Base-by-base conservation (phyloP, 2,888 invertebrate species). In the Epinotia nisella region DNA sequence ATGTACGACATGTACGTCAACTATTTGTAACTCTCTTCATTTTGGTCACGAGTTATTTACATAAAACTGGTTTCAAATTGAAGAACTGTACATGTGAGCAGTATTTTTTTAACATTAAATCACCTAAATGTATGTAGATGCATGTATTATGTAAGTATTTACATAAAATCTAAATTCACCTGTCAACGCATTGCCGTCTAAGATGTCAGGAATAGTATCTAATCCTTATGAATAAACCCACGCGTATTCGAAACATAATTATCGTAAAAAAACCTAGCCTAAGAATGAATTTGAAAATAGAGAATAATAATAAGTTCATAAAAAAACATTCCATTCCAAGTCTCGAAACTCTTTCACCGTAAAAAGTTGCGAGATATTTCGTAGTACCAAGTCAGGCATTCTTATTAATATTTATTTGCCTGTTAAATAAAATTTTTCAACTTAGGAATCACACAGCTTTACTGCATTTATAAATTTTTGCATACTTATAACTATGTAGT, bases 11-110 rank as follows among this genome's bases (percentile, higher is more conserved):
- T n/a, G n/a, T n/a, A 45, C 35, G 21, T 35, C 11, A 24, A 15
- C 70, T 72, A 72, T 72, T 72, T 56, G 62, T 72, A 72, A 62
- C 72, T 67, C 66, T 45, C 29, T 61, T 49, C 17, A 49, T 49
- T 72, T 68, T 35, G 19, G 19, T 51, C 61, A 55, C 61, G 49
- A 55, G 66, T 64, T 45, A 70, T 67, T 24, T 24, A 24, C 58
- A 45, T 59, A 49, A 67, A 59, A 58, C 58, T 58, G 1, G 45
- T 59, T 29, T 11, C 24, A 41, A 64, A 64, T 15, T 64, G 24
- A 49, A 13, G n/a, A 49, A 49, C 7, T 5, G 49, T 10, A 21
- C 41, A 66, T 21, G n/a, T 24, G 11, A 21, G 10, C 41, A n/a
- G n/a, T 56, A 66, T 66, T 66, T n/a, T n/a, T n/a, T n/a, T n/a